Base-by-base conservation (phyloP, 2,888 invertebrate species). In the Camponotus fellah region DNA sequence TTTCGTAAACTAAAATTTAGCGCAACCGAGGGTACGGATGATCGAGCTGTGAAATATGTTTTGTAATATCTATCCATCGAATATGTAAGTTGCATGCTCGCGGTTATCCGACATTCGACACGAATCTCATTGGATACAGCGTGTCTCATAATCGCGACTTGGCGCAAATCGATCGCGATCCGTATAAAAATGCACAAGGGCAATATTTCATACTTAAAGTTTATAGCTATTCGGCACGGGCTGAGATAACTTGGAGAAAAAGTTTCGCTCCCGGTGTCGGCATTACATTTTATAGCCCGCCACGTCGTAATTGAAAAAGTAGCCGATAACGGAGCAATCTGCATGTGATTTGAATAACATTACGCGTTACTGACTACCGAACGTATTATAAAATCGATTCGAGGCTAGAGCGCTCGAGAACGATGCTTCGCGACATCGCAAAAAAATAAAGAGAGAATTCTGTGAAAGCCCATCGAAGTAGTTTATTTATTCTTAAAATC, bases 291-390 rank as follows among this genome's bases (percentile, higher is more conserved):
- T 89, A 89, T 83, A 82, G 80, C 87, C 84, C 71, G 83, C 84
- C 84, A 87, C 87, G 83, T 84, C 87, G 89, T 88, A 88, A 89
- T 89, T 89, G 89, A 89, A 89, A 89, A 89, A 89, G 89, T 89
- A 86, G 89, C 89, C 89, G 89, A 89, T 89, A 89, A 89, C 89
- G 89, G 87, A 68, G 86, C 89, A 86, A 89, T 89, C 89, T 89
- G 89, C 87, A 89, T 89, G 87, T 81, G 84, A 89, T 89, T 89
- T 89, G 89, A 89, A 89, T 89, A 89, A 87, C 86, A 89, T 89
- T 89, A 89, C 84, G 83, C 86, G 85, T 83, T 85, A 83, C 75
- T 76, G 79, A 72, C 77, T 74, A 84, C 66, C 87, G 83, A 71
- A 82, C 82, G 85, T 71, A 84, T 82, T 82, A 68, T 71, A 72